Percentiles rank a stretch among this genome's conserved stretches.
These are phyloP conservation scores for Tineola bisselliella DNA, from an alignment of 2,888 invertebrate species.

Conservation along the genomic window DNA sequence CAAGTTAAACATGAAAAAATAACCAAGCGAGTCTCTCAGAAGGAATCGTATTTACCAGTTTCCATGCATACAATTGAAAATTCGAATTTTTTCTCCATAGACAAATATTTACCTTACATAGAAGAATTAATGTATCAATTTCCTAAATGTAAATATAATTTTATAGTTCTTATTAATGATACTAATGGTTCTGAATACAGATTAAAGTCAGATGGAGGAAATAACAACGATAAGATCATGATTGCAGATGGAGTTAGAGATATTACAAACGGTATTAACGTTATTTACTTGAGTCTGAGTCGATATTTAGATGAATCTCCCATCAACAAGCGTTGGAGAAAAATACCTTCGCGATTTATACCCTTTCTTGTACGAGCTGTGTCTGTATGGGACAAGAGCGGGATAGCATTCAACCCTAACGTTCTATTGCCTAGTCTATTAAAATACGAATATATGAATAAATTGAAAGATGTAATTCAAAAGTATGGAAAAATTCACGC, in stretches of 20 bases:
- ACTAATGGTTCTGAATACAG: constrained; percentile 20
- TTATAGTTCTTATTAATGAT: constrained; percentile 42
- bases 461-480: constrained; percentile 33
- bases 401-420: constrained; percentile 44
- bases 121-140: constrained; percentile 36
- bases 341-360: constrained; percentile 34
- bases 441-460: constrained; percentile 33
- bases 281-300: constrained; percentile 34
- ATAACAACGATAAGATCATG: constrained; percentile 18
- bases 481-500: constrained; percentile 22
- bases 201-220: constrained; percentile 29
- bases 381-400: constrained; percentile 55
- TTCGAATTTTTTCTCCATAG: constrained; percentile 29
- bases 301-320: constrained; percentile 43
- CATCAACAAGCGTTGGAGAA: constrained; percentile 37
- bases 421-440: constrained; percentile 37
- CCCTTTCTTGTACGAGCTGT: constrained; percentile 42
- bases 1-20: constrained; percentile 14
- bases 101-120: constrained; percentile 38
- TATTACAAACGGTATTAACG: constrained; percentile 7
- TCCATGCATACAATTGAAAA: constrained; percentile 44
- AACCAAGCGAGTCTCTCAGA: too few species aligned
- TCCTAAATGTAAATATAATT: constrained; percentile 34
- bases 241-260: constrained; percentile 16
- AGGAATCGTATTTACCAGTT: constrained; percentile 23